Evolutionary conservation across 2,797 vertebrate genomes (phyloP), one percentile per base, ranked within the genome.

Genomic region (Pogonophryne albipinna): DNA sequence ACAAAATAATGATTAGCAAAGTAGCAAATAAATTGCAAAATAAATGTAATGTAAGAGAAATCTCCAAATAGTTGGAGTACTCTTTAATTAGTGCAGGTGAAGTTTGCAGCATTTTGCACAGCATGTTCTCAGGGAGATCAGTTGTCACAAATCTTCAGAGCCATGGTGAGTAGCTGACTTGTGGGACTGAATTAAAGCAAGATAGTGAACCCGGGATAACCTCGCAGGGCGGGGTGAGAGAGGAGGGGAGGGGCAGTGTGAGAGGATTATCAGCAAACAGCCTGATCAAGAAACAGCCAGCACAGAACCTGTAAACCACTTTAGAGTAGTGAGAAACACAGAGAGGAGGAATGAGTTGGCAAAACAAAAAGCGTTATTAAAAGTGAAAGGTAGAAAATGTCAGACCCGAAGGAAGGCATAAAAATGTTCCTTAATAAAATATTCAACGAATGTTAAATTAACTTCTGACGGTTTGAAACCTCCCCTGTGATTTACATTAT

Each of bases 251-350:
- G 59, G 44, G 49, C 27, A 0, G 61, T 5, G 41, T 65, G 76
- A 84, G 78, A 74, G 84, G 89, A 91, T 90, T 88, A 91, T 16
- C 50, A 50, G 65, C 41, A 60, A 57, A 66, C 56, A 45, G 34
- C 19, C 46, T 72, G 44, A 83, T 49, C 69, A 47, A 85, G 73
- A 72, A 12, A 17, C n/a, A 69, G 64, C 17, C 67, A 61, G 34
- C 17, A 49, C 46, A 41, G 27, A 20, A 70, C 53, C 59, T 58
- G 55, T 77, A 71, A 83, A 68, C 60, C 74, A 71, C 58, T 72
- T 81, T 50, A 49, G 50, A 20, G 42, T 16, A 46, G 19, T 71
- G 4, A 31, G 1, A 16, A 7, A 16, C 11, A 41, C 6, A 0
- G 17, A 31, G 41, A 27, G 3, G 19, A 4, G 3, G 62, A 57